Percentiles rank a stretch among this genome's conserved stretches.
Evolutionary conservation across 2,888 invertebrate species (phyloP).

Genomic region (Apotomis betuletana): DNA sequence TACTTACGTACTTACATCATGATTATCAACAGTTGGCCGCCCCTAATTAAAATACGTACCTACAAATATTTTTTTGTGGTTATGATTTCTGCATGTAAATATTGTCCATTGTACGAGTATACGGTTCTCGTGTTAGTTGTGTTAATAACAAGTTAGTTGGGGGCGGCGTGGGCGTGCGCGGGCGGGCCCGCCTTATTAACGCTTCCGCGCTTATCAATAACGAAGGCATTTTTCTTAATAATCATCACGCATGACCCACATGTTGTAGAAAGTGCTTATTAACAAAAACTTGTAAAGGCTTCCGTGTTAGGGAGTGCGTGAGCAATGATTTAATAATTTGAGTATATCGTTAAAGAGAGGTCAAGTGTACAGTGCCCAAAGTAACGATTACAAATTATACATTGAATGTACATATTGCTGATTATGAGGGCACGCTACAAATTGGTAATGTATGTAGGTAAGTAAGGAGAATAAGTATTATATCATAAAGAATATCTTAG

Average conservation of each 20-base stretch:
- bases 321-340: background rate
- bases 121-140: conserved; percentile 4
- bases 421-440: too few relatives aligned
- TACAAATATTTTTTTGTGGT: background rate
- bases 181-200: conserved; percentile 61
- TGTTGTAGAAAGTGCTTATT: conserved; percentile 5
- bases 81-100: background rate
- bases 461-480: too few relatives aligned
- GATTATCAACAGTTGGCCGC: too few relatives aligned
- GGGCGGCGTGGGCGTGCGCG: conserved; percentile 65
- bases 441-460: too few relatives aligned
- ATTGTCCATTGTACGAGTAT: background rate
- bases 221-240: conserved; percentile 57
- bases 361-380: background rate
- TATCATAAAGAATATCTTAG: too few relatives aligned
- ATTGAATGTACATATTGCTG: too few relatives aligned
- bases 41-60: too few relatives aligned
- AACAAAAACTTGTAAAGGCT: background rate
- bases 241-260: conserved; percentile 40
- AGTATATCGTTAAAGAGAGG: background rate
- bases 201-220: conserved; percentile 60
- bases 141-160: conserved; percentile 43
- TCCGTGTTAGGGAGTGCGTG: background rate
- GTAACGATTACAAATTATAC: too few relatives aligned
- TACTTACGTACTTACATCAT: too few relatives aligned